A percentile compares a stretch with the other conserved stretches of the same genome.
phyloP scores from a whole-genome alignment of 2,797 vertebrate genomes.

The Pampus argenteus region DNA sequence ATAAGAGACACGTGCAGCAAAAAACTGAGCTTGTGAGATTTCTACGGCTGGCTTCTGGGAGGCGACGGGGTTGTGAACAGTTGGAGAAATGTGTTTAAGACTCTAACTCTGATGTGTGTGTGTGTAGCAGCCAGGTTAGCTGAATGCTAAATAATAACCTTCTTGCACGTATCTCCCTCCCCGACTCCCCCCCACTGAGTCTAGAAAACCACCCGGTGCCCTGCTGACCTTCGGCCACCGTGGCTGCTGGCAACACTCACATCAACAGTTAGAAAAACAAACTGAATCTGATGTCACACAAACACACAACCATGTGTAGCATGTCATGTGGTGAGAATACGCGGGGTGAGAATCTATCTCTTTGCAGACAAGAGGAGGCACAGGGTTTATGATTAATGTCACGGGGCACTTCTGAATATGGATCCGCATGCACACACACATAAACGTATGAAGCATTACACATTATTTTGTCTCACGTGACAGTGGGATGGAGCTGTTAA shows the following conservation, averaged over 20 bases:
- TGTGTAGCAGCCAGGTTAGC: conserved; percentile 61
- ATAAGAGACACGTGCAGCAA: not conserved
- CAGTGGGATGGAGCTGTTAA: conserved; percentile 67
- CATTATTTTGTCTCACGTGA: conserved; percentile 72
- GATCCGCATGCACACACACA: conserved; percentile 77
- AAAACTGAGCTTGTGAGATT: not conserved
- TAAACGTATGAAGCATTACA: conserved; percentile 73
- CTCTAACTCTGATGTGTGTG: conserved; percentile 52
- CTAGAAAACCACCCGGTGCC: not conserved
- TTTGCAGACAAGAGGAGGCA: conserved; percentile 81
- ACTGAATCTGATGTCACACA: conserved; percentile 37
- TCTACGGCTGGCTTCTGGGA: conserved; percentile 49
- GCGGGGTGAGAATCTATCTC: conserved; percentile 60
- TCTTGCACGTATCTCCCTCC: not conserved
- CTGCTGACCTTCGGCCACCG: conserved; percentile 29
- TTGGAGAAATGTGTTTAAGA: conserved; percentile 41
- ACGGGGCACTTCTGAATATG: conserved; percentile 80
- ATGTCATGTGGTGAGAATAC: conserved; percentile 42
- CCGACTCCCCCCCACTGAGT: not conserved
- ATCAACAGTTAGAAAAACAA: conserved; percentile 42
- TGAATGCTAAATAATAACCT: conserved; percentile 12
- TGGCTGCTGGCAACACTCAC: conserved; percentile 58
- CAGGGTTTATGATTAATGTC: conserved; percentile 78
- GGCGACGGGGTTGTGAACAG: conserved; percentile 33
- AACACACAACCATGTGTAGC: conserved; percentile 45